Conservation (phyloP, 2,888 invertebrate genomes). For the Holacanthella duospinosa region DNA sequence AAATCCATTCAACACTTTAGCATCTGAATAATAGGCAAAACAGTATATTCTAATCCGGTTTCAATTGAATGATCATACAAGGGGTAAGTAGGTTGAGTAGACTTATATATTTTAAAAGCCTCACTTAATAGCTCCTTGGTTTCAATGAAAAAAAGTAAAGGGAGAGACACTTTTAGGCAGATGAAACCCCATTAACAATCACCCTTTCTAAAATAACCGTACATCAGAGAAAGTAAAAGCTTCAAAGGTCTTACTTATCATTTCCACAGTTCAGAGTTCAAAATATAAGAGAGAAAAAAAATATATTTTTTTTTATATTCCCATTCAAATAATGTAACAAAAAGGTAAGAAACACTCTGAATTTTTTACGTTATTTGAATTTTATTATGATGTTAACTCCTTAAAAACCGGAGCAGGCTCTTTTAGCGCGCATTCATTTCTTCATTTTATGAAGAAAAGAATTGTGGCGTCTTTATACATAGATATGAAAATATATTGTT, state of each 20-base stretch:
- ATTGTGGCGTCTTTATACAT: neutral
- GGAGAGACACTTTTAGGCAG: neutral
- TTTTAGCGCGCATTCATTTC: neutral
- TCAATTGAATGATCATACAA: too few species aligned
- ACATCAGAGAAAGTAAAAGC: neutral
- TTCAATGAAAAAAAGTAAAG: neutral
- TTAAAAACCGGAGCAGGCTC: neutral
- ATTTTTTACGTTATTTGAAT: neutral
- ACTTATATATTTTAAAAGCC: neutral
- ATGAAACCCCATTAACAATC: neutral
- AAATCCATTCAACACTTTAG: too few species aligned
- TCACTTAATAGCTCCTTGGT: neutral
- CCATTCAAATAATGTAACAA: slow-evolving; percentile 1
- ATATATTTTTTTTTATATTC: too few species aligned
- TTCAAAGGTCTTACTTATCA: too few species aligned
- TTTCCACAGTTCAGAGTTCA: too few species aligned
- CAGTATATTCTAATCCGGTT: too few species aligned
- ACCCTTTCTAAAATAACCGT: neutral
- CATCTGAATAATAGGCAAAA: too few species aligned
- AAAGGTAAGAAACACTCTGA: neutral
- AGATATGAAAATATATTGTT: neutral
- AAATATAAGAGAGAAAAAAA: too few species aligned
- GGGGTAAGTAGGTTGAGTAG: too few species aligned
- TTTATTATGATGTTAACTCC: neutral
- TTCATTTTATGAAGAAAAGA: neutral